These are phyloP conservation scores for Strigops habroptila DNA, from an alignment of 2,113 vertebrate species.

Conservation along the genomic window DNA sequence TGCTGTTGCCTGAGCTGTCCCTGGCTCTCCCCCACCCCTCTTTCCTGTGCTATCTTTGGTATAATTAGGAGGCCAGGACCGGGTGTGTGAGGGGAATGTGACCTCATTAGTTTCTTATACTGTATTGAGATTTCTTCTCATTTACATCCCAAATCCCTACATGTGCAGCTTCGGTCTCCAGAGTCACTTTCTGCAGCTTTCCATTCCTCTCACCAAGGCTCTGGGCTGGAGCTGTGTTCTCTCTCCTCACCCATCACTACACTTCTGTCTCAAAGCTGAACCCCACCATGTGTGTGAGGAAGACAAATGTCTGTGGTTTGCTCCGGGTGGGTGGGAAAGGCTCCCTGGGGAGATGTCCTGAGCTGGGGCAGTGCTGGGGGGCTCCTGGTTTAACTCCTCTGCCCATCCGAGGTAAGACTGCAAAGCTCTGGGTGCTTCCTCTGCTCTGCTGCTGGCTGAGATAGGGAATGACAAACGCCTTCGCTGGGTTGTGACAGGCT, in stretches of 20 bases:
- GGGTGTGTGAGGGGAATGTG: slow-evolving; percentile 12
- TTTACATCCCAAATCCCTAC: slow-evolving; percentile 36
- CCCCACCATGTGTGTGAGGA: not conserved
- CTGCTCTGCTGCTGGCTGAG: not conserved
- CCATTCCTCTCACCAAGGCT: not conserved
- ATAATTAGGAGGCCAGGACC: slow-evolving; percentile 48
- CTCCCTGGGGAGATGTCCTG: not conserved
- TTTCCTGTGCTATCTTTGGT: slow-evolving; percentile 18
- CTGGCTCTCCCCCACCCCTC: not conserved
- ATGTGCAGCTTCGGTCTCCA: not conserved
- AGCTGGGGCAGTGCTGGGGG: not conserved
- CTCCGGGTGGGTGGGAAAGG: not conserved
- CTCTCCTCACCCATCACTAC: fast-evolving
- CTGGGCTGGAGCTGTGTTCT: not conserved
- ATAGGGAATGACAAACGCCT: not conserved
- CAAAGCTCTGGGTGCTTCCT: not conserved
- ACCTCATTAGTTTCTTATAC: slow-evolving; percentile 49
- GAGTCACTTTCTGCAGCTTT: not conserved
- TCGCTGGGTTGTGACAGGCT: not conserved
- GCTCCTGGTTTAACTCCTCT: not conserved
- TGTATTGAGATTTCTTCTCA: slow-evolving; percentile 26
- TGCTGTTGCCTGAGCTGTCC: not conserved
- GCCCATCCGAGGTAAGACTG: not conserved
- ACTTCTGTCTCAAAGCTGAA: not conserved
- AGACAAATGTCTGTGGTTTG: not conserved